Conservation (phyloP, 2,113 vertebrate genomes). For the Alligator mississippiensis region DNA sequence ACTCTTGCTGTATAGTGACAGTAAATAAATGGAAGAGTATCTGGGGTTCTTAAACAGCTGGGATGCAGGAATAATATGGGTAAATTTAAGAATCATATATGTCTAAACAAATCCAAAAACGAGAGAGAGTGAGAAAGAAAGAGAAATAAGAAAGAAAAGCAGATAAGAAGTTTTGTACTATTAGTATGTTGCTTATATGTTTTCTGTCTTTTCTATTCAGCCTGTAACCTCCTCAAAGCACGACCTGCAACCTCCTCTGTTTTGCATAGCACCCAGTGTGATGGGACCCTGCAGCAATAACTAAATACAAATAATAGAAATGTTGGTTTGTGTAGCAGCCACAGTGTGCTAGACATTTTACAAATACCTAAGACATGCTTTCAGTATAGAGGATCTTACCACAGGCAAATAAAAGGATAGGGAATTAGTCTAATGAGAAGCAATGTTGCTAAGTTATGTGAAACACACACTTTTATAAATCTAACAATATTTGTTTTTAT, state of each 20-base stretch:
- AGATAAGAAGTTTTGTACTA: neutral
- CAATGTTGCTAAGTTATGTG: neutral
- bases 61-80: neutral
- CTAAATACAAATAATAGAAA: constrained; percentile 27
- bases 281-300: neutral
- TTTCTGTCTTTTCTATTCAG: neutral
- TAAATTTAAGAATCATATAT: neutral
- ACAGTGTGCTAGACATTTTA: constrained; percentile 42
- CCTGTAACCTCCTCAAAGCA: neutral
- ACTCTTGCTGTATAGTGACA: neutral
- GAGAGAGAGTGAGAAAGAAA: neutral
- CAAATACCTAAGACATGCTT: constrained; percentile 9
- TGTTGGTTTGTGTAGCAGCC: constrained; percentile 31
- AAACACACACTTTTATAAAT: neutral
- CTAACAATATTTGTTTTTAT: neutral
- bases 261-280: neutral
- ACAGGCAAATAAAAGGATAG: neutral
- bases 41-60: neutral
- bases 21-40: neutral
- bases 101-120: neutral
- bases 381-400: neutral
- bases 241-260: neutral
- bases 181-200: neutral
- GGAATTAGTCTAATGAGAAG: neutral
- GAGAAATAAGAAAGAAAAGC: neutral